Percentiles rank a stretch among this genome's conserved stretches.
Conservation (phyloP, 2,888 invertebrate genomes). For the Dendrolimus pini region DNA sequence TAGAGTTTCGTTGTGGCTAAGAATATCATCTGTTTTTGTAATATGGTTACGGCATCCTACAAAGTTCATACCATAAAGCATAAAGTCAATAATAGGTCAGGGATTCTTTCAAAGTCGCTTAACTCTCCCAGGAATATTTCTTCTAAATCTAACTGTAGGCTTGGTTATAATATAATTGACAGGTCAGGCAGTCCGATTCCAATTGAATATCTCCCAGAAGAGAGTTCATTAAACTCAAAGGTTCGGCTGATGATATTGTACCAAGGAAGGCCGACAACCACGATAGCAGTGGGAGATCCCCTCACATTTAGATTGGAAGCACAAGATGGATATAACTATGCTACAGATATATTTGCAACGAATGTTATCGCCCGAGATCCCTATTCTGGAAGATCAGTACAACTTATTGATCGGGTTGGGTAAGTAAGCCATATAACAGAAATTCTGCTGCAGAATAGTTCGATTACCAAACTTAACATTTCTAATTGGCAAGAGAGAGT, state of each 20-base stretch:
- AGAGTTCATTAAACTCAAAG: constrained; percentile 92
- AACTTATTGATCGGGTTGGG: constrained; percentile 93
- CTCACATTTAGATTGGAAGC: constrained; percentile 92
- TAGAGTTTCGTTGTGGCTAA: no score
- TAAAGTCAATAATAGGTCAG: neutral
- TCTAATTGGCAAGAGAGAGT: no score
- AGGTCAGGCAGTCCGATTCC: constrained; percentile 95
- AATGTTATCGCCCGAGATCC: constrained; percentile 95
- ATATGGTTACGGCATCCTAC: no score
- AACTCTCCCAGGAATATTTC: constrained; percentile 14
- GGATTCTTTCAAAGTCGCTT: constrained; percentile 60
- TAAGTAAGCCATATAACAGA: constrained; percentile 45
- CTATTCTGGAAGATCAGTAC: constrained; percentile 92
- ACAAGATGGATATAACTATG: constrained; percentile 92
- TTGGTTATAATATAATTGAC: constrained; percentile 66
- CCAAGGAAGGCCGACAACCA: constrained; percentile 93
- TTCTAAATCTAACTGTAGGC: constrained; percentile 65
- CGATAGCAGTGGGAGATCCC: constrained; percentile 95
- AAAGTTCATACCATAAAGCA: no score
- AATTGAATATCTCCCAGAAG: constrained; percentile 93
- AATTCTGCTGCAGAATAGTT: no score
- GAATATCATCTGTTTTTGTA: no score
- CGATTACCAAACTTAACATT: no score
- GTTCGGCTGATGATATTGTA: constrained; percentile 91
- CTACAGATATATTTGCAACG: constrained; percentile 93